phyloP scores from a whole-genome alignment of 2,797 vertebrate genomes.

The Sebastes cheni region DNA sequence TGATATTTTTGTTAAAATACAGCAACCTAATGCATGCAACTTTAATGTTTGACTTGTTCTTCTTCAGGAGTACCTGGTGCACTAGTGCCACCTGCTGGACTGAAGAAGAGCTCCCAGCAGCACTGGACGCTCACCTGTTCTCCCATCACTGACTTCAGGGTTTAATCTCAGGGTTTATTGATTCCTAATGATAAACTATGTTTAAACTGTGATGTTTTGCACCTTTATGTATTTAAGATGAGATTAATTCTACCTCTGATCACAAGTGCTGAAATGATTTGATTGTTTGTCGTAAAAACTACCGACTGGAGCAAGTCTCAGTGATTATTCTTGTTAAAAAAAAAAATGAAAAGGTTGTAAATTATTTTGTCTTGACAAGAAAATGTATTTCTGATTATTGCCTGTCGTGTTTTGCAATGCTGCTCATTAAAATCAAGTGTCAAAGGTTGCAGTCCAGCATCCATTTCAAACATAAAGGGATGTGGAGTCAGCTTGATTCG shows the following conservation, averaged over 20 bases:
- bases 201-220: too few species aligned
- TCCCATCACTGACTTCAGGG: background rate
- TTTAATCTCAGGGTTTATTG: background rate
- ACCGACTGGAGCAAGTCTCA: background rate
- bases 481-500: background rate
- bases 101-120: background rate
- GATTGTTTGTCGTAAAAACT: background rate
- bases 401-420: too few species aligned
- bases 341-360: background rate
- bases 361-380: background rate
- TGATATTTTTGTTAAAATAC: too few species aligned
- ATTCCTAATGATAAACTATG: background rate
- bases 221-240: background rate
- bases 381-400: background rate
- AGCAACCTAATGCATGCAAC: too few species aligned
- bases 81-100: conserved; percentile 65
- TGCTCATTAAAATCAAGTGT: background rate
- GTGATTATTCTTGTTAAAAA: background rate
- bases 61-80: conserved; percentile 84
- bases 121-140: too few species aligned
- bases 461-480: background rate
- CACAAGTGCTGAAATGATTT: background rate
- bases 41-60: background rate
- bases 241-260: conserved; percentile 1
- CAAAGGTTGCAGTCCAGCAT: background rate